Conservation (phyloP, 2,888 invertebrate genomes). For the Craniophora ligustri region DNA sequence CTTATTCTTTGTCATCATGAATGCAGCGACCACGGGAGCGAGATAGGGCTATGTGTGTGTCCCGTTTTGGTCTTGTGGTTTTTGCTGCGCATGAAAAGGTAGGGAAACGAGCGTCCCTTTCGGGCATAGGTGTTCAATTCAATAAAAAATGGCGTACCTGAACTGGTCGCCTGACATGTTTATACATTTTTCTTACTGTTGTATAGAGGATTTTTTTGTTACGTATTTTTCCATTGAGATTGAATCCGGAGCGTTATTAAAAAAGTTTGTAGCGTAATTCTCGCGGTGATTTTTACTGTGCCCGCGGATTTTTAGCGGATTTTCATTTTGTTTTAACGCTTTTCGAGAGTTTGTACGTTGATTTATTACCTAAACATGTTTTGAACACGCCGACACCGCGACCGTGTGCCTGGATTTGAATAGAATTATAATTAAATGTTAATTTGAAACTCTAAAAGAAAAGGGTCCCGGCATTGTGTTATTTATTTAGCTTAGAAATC, state of each 20-base stretch:
- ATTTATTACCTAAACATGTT: slow-evolving; percentile 64
- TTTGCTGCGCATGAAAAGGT: slow-evolving; percentile 71
- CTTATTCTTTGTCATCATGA: slow-evolving; percentile 86
- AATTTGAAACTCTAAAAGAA: slow-evolving; percentile 26
- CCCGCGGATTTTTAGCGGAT: slow-evolving; percentile 67
- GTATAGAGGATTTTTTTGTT: slow-evolving; percentile 77
- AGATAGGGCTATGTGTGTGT: slow-evolving; percentile 64
- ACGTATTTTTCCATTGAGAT: slow-evolving; percentile 85
- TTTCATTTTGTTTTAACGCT: slow-evolving; percentile 59
- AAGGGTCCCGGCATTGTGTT: slow-evolving; percentile 32
- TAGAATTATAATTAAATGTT: slow-evolving; percentile 44
- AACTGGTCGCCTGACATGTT: slow-evolving; percentile 85
- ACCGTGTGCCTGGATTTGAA: slow-evolving; percentile 48
- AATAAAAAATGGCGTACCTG: slow-evolving; percentile 88
- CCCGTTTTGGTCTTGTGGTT: slow-evolving; percentile 67
- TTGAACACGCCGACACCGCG: slow-evolving; percentile 42
- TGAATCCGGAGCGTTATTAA: slow-evolving; percentile 85
- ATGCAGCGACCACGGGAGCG: slow-evolving; percentile 72
- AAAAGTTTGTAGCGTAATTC: slow-evolving; percentile 83
- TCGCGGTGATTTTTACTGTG: slow-evolving; percentile 76
- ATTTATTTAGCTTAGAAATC: slow-evolving; percentile 55
- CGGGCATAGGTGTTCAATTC: slow-evolving; percentile 84
- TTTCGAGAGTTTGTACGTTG: slow-evolving; percentile 57
- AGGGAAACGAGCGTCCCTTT: slow-evolving; percentile 75
- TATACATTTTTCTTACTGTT: slow-evolving; percentile 86